Evolutionary conservation across 2,797 vertebrate genomes (phyloP).

Genomic region (Leucoraja ocellata): DNA sequence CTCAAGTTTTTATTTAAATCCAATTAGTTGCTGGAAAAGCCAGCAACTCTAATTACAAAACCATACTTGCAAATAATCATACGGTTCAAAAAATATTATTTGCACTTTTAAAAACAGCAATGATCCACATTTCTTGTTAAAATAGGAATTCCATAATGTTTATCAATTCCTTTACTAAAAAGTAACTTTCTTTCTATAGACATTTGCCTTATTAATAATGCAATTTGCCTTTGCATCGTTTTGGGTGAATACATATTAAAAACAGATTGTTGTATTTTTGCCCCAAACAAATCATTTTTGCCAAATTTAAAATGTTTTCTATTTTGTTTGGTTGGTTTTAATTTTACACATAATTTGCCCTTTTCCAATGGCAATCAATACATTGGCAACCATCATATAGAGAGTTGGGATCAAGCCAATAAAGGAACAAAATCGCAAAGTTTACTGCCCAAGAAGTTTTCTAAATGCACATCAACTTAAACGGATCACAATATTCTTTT

Average conservation of each 20-base stretch:
- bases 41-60: not conserved
- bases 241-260: not conserved
- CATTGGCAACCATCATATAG: not conserved
- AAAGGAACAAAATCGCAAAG: not conserved
- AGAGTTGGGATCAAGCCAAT: not conserved
- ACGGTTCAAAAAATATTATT: not conserved
- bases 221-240: no score
- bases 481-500: not conserved
- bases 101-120: not conserved
- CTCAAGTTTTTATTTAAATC: no score
- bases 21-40: not conserved
- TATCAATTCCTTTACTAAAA: not conserved
- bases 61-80: not conserved
- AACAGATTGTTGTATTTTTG: not conserved
- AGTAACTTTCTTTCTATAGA: not conserved
- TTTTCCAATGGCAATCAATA: not conserved
- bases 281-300: not conserved
- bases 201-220: not conserved
- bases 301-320: not conserved
- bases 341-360: no score
- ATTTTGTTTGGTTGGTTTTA: not conserved
- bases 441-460: not conserved
- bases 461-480: not conserved
- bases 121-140: not conserved
- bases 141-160: not conserved